Conservation (phyloP, 2,113 vertebrate species). For the Serilophus lunatus region DNA sequence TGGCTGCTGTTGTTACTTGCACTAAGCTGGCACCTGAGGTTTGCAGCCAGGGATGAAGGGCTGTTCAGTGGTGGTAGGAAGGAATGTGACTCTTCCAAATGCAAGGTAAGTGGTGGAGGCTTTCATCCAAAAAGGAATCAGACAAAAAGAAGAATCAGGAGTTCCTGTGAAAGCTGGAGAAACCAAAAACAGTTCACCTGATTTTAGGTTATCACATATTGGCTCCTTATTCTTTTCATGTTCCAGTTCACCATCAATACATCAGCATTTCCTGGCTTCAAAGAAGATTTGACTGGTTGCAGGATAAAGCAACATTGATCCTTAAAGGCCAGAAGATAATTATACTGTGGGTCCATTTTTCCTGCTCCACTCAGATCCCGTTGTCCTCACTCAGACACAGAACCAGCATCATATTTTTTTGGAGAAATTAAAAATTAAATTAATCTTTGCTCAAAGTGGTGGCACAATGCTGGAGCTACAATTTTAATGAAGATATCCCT, state of each 20-base stretch:
- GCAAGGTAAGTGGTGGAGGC: fast-evolving
- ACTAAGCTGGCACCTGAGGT: not conserved
- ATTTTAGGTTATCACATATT: not conserved
- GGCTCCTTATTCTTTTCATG: not conserved
- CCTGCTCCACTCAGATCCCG: not conserved
- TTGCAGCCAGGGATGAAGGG: not conserved
- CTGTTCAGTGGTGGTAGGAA: fast-evolving
- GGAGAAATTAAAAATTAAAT: not conserved
- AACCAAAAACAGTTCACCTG: not conserved
- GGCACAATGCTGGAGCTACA: not conserved
- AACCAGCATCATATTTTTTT: not conserved
- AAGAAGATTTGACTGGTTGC: not conserved
- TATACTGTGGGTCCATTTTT: not conserved
- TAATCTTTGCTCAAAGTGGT: not conserved
- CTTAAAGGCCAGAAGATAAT: not conserved
- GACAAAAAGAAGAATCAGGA: not conserved
- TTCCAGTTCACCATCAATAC: not conserved
- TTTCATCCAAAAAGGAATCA: not conserved
- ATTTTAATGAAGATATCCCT: not conserved
- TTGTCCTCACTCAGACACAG: not conserved
- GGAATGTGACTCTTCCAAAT: not conserved
- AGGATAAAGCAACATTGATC: not conserved
- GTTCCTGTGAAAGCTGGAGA: not conserved
- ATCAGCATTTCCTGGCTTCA: not conserved
- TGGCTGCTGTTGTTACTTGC: not conserved